Conservation (phyloP, 2,113 vertebrate species). For the Microtus ochrogaster region DNA sequence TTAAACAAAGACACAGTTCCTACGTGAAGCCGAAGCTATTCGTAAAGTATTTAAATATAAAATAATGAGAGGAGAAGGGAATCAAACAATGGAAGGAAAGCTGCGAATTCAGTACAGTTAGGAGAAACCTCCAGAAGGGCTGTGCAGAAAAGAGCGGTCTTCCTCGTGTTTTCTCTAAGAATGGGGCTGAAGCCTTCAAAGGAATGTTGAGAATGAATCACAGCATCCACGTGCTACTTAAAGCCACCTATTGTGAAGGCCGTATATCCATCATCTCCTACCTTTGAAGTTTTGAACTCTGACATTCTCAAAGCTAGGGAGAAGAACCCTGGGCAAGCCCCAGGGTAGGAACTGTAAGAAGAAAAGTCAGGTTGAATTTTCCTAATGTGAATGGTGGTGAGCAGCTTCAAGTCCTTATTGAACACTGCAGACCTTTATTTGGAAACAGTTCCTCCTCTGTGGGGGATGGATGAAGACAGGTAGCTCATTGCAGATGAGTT, state of each 20-base stretch:
- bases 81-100: not conserved
- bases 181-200: slow-evolving; percentile 65
- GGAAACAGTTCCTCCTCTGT: slow-evolving; percentile 13
- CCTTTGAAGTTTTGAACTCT: slow-evolving; percentile 73
- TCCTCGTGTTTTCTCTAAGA: slow-evolving; percentile 53
- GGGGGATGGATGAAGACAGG: slow-evolving; percentile 50
- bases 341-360: slow-evolving; percentile 44
- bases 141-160: slow-evolving; percentile 2
- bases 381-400: not conserved
- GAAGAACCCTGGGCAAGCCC: slow-evolving; percentile 60
- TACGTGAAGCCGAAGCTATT: not conserved
- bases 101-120: not conserved
- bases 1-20: slow-evolving; percentile 32
- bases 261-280: slow-evolving; percentile 63
- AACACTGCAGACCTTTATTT: slow-evolving; percentile 61
- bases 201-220: slow-evolving; percentile 55
- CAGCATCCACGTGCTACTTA: slow-evolving; percentile 35
- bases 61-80: not conserved
- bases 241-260: slow-evolving; percentile 60
- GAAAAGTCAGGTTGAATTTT: slow-evolving; percentile 56
- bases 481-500: not conserved
- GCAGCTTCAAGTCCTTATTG: slow-evolving; percentile 45
- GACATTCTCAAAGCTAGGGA: slow-evolving; percentile 71
- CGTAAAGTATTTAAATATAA: slow-evolving; percentile 29
- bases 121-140: not conserved